Base-by-base conservation (phyloP, 2,113 vertebrate genomes). In the Nibea coibor region DNA sequence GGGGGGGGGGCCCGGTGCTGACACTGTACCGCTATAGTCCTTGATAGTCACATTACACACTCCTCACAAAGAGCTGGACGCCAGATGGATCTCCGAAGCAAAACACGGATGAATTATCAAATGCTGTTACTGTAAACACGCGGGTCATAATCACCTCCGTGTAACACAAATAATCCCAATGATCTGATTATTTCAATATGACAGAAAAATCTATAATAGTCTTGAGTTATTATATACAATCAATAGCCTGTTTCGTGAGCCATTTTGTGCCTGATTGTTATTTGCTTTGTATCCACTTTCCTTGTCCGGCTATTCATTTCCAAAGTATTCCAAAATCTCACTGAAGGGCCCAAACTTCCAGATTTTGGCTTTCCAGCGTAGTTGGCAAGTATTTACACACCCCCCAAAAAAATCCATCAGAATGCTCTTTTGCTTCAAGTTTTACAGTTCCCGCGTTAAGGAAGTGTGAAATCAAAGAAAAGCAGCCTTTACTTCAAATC, bases 1-100 rank as follows among this genome's bases (percentile, higher is more conserved):
- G 89, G 91, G 84, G 89, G 89, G 86, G 85, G 89, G 91, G 84
- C 88, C 50, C 15, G 24, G 4, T 22, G 83, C 85, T 79, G 86
- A 86, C 85, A 88, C 87, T 83, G 84, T 87, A 88, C 88, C 75
- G 20, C 75, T 35, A 67, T 77, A 89, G 79, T 86, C 90, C 83
- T 81, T 75, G 26, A 85, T 84, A 53, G 77, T 45, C 83, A 76
- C 68, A 83, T 84, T 84, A 69, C 78, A 79, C 57, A 80, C 74
- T 77, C 78, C 43, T 65, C 61, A 88, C 81, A 84, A 81, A 72
- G 75, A 78, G 83, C 53, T 59, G 50, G 81, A 65, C 61, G 56
- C 69, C 67, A 78, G 59, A 81, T 78, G 75, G 59, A 67, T 39
- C 17, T 63, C 14, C 35, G 3, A 59, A 51, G 64, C 45, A 70